Percentiles rank a stretch among this genome's conserved stretches.
Evolutionary conservation across 2,888 invertebrate species (phyloP).

Genomic region (Campoplex nolae): DNA sequence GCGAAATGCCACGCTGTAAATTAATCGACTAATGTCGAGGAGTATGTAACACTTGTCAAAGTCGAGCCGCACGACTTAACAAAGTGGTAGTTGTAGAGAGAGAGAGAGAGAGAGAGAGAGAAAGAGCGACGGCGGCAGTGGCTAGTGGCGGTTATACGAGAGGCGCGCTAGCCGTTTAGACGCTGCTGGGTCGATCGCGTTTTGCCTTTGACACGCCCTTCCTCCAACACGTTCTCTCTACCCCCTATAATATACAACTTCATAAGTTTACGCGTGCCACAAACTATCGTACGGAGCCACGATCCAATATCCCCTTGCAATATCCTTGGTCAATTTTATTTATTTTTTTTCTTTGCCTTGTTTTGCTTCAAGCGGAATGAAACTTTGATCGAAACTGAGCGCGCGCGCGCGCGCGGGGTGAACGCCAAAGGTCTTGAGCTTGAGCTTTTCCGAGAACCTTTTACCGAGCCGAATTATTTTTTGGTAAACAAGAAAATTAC

Average conservation of each 20-base stretch:
- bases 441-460: too few species aligned
- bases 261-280: conserved; percentile 14
- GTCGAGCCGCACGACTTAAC: not conserved
- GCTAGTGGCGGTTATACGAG: not conserved
- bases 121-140: not conserved
- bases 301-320: not conserved
- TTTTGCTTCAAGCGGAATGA: not conserved
- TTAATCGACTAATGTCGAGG: conserved; percentile 14
- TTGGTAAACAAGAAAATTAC: too few species aligned
- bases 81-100: not conserved
- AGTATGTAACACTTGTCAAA: conserved; percentile 13
- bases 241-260: not conserved
- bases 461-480: too few species aligned
- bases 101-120: too few species aligned
- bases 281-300: not conserved
- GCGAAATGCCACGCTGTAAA: conserved; percentile 1
- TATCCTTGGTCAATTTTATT: not conserved
- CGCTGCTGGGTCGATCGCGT: not conserved
- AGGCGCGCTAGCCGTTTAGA: not conserved
- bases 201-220: conserved; percentile 16
- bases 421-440: not conserved
- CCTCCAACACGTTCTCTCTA: conserved; percentile 2
- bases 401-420: not conserved
- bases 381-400: not conserved
- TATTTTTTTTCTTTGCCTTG: not conserved